Evolutionary conservation across 2,888 invertebrate genomes (phyloP).

Genomic region (Ferdinandea cuprea): DNA sequence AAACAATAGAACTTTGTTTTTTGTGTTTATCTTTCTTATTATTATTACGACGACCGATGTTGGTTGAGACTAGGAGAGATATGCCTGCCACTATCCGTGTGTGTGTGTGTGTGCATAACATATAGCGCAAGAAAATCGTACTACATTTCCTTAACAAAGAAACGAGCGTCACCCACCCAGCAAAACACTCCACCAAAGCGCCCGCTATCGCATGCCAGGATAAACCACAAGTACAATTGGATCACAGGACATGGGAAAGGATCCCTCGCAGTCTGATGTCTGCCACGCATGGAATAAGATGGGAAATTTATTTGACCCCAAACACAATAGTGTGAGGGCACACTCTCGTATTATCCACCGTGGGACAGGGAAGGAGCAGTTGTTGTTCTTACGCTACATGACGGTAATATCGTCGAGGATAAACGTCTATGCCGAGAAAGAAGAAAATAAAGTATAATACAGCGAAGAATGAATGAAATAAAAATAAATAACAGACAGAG

Average conservation of each 20-base stretch:
- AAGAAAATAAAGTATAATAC: conserved; percentile 60
- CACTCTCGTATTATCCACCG: background rate
- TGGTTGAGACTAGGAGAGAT: conserved; percentile 15
- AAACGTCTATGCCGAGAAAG: conserved; percentile 47
- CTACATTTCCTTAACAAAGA: conserved; percentile 51
- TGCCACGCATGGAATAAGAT: conserved; percentile 70
- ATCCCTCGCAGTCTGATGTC: conserved; percentile 66
- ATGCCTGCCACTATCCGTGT: conserved; percentile 20
- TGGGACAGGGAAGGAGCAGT: background rate
- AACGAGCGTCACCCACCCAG: conserved; percentile 28
- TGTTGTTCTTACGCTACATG: conserved; percentile 33
- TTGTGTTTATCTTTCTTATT: conserved; percentile 44
- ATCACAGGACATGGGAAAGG: conserved; percentile 53
- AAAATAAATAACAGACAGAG: conserved; percentile 59
- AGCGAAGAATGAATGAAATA: conserved; percentile 69
- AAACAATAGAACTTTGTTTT: conserved; percentile 2
- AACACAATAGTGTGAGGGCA: conserved; percentile 33
- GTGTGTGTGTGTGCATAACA: no score
- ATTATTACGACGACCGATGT: conserved; percentile 54
- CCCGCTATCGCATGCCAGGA: conserved; percentile 35
- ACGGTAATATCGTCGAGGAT: conserved; percentile 55
- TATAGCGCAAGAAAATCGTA: conserved; percentile 21
- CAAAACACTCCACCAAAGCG: conserved; percentile 3
- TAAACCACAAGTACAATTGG: conserved; percentile 65
- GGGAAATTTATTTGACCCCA: conserved; percentile 70